A percentile compares a stretch with the other conserved stretches of the same genome.
These are phyloP conservation scores for Paguma larvata DNA, from an alignment of 2,797 vertebrate genomes.

Conservation along the genomic window DNA sequence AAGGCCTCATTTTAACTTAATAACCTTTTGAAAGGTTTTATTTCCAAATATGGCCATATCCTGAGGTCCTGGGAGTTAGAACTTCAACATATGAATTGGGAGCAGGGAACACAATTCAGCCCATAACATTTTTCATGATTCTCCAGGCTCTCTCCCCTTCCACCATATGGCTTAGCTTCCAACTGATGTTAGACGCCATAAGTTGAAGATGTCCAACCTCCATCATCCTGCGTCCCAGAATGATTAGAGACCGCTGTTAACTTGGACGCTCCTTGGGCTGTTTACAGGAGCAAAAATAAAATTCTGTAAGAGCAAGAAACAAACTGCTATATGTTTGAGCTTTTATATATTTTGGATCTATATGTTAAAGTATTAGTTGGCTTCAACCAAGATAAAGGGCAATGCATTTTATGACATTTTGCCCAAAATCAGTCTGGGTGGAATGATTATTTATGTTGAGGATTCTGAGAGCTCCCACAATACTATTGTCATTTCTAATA, in stretches of 20 bases:
- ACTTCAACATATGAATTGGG: not conserved
- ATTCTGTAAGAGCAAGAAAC: slow-evolving; percentile 10
- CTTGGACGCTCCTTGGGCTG: not conserved
- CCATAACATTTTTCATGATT: not conserved
- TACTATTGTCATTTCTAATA: slow-evolving; percentile 51
- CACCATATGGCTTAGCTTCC: not conserved
- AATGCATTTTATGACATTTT: slow-evolving; percentile 53
- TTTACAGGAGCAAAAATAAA: slow-evolving; percentile 1
- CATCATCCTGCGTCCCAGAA: not conserved
- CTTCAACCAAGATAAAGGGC: slow-evolving; percentile 13
- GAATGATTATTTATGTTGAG: slow-evolving; percentile 61
- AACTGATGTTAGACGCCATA: not conserved
- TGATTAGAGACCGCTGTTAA: not conserved
- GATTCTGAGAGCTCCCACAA: slow-evolving; percentile 25
- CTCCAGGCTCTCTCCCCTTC: not conserved
- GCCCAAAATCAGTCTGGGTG: slow-evolving; percentile 27
- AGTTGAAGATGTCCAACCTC: not conserved
- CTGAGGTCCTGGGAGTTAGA: not conserved
- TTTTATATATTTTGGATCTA: slow-evolving; percentile 27
- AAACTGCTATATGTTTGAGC: not conserved
- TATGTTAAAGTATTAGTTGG: slow-evolving; percentile 29
- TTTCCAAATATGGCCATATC: not conserved
- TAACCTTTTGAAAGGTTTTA: not conserved
- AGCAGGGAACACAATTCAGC: not conserved
- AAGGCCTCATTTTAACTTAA: not conserved